Evolutionary conservation across 2,888 invertebrate genomes (phyloP), one percentile per base, ranked within the genome.

Genomic region (Oscheius sp.): DNA sequence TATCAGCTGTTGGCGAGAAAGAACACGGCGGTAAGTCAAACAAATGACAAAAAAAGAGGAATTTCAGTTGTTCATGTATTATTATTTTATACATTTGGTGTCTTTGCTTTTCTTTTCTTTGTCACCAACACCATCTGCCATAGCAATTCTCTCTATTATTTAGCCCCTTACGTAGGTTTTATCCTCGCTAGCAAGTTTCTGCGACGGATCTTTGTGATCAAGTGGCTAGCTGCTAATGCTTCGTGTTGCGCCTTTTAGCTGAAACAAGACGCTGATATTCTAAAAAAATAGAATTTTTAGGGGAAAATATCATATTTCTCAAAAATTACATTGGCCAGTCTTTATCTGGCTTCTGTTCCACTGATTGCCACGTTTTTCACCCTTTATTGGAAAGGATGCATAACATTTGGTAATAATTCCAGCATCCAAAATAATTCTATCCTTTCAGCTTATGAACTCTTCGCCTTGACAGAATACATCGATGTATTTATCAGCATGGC

Each of bases 381-480:
- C 1, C 73, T 86, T 7, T 86, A 86, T 69, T 86, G 86, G 86
- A 86, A 84, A 59, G 85, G 82, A 25, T 86, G 86, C 70, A 84
- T 86, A 59, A 86, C 85, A 2, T 74, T 81, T 73, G 85, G 86
- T 86, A 58, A 52, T 73, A 71, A 52, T 35, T 35, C 3, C 35
- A 35, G 35, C 35, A 6, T 1, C 2, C 43, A 13, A 43, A 61
- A 45, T n/a, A n/a, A n/a, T n/a, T n/a, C n/a, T n/a, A n/a, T n/a
- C n/a, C n/a, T n/a, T 79, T 35, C 73, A 86, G 86, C 85, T 63
- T 86, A 86, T 76, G 86, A 86, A 64, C 73, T 86, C 18, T 86
- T 86, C 63, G 86, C 86, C 0, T 69, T 86, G 7, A 79, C 83
- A 12, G 86, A 86, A 72, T 86, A 86, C 72, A 59, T 82, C 16